These are phyloP conservation scores for Pangasius djambal DNA, from an alignment of 2,797 vertebrate species.

Conservation along the genomic window DNA sequence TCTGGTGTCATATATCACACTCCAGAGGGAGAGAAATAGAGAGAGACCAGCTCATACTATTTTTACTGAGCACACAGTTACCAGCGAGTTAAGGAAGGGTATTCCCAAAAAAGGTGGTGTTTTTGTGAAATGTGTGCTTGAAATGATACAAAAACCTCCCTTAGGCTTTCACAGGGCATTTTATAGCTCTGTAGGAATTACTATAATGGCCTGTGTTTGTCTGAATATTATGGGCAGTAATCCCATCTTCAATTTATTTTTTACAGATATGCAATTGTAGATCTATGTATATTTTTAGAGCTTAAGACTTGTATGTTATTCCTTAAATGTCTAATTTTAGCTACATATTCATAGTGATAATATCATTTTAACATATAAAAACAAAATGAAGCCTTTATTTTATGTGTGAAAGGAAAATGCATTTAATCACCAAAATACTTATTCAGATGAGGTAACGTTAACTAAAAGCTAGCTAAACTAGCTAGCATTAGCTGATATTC, in stretches of 20 bases:
- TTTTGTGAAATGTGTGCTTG: background rate
- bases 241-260: background rate
- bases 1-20: slow-evolving; percentile 77
- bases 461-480: no score
- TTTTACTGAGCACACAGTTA: slow-evolving; percentile 17
- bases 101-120: background rate
- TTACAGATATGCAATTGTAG: background rate
- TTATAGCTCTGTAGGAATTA: background rate
- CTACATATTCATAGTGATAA: background rate
- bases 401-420: background rate
- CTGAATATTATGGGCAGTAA: background rate
- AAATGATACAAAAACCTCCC: background rate
- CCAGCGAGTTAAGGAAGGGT: background rate
- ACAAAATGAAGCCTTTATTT: background rate
- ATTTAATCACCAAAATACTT: background rate
- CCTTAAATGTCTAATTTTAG: background rate
- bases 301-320: background rate
- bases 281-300: background rate
- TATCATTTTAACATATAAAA: background rate
- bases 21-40: slow-evolving; percentile 43
- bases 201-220: background rate
- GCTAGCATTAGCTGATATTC: background rate
- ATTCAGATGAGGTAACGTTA: no score
- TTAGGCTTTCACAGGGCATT: background rate
- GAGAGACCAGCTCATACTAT: slow-evolving; percentile 12